Base-by-base conservation (phyloP, 2,888 invertebrate genomes). In the Meganola albula region DNA sequence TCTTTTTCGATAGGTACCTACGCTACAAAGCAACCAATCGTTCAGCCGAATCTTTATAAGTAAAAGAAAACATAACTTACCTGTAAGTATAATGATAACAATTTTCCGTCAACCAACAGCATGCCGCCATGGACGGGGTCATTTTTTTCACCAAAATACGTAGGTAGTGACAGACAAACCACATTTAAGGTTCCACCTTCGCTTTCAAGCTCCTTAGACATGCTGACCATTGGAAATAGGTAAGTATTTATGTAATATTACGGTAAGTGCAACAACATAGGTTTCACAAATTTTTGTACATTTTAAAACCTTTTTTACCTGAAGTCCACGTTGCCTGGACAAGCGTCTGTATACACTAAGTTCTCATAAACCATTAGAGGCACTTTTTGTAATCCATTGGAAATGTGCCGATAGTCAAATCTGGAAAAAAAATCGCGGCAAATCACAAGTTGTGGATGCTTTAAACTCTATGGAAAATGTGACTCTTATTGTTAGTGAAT, bases 1-100 rank as follows among this genome's bases (percentile, higher is more conserved):
- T n/a, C n/a, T n/a, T n/a, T n/a, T n/a, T n/a, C n/a, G n/a, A n/a
- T n/a, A n/a, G n/a, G n/a, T n/a, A n/a, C n/a, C n/a, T n/a, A n/a
- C n/a, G n/a, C n/a, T n/a, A n/a, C n/a, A n/a, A n/a, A n/a, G n/a
- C n/a, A n/a, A n/a, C n/a, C n/a, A n/a, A n/a, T n/a, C n/a, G n/a
- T n/a, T n/a, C n/a, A n/a, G n/a, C n/a, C n/a, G n/a, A n/a, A n/a
- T n/a, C n/a, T n/a, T n/a, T n/a, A n/a, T n/a, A n/a, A n/a, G n/a
- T n/a, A n/a, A n/a, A n/a, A n/a, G n/a, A n/a, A n/a, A n/a, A n/a
- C 3, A 20, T n/a, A 20, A 20, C 8, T 20, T 3, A 20, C 83
- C 78, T 82, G 73, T 40, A 79, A 63, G 46, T 76, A 79, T 6
- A 82, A 39, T 3, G 72, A 80, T 35, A 77, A 64, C 23, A 83